Conservation (phyloP, 2,888 invertebrate genomes). For the Chrysolina haemoptera region DNA sequence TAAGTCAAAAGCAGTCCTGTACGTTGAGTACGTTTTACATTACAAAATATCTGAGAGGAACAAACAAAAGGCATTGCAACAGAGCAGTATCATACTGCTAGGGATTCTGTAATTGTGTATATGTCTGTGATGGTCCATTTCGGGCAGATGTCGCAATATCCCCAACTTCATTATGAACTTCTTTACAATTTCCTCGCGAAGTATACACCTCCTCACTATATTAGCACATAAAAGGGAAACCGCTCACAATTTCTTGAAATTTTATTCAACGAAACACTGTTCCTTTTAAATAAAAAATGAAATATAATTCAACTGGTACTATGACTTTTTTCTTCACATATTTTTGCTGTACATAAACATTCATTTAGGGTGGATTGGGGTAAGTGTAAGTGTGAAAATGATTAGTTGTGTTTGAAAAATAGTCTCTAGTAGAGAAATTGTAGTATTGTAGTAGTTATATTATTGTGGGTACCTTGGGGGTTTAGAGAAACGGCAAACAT, state of each 20-base stretch:
- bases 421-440: too few relatives aligned
- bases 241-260: slow-evolving; percentile 1
- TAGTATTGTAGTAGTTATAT: too few relatives aligned
- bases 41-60: slow-evolving; percentile 43
- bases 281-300: not conserved
- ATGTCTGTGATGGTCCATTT: slow-evolving; percentile 58
- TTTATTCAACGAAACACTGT: not conserved
- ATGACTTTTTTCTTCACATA: too few relatives aligned
- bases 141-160: slow-evolving; percentile 58
- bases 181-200: slow-evolving; percentile 55
- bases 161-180: slow-evolving; percentile 58
- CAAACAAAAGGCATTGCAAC: slow-evolving; percentile 46
- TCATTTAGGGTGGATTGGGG: too few relatives aligned
- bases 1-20: not conserved
- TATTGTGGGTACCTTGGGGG: too few relatives aligned
- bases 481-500: too few relatives aligned
- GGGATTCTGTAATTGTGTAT: slow-evolving; percentile 55
- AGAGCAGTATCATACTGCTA: slow-evolving; percentile 40
- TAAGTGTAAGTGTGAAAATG: too few relatives aligned
- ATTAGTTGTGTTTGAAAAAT: too few relatives aligned
- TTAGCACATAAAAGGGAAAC: not conserved
- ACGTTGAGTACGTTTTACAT: not conserved
- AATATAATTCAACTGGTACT: too few relatives aligned
- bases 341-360: too few relatives aligned
- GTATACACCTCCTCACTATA: slow-evolving; percentile 36